These are phyloP conservation scores for Arbacia lixula DNA, from an alignment of 53 echinoderm and acorn worm genomes.

Conservation along the genomic window DNA sequence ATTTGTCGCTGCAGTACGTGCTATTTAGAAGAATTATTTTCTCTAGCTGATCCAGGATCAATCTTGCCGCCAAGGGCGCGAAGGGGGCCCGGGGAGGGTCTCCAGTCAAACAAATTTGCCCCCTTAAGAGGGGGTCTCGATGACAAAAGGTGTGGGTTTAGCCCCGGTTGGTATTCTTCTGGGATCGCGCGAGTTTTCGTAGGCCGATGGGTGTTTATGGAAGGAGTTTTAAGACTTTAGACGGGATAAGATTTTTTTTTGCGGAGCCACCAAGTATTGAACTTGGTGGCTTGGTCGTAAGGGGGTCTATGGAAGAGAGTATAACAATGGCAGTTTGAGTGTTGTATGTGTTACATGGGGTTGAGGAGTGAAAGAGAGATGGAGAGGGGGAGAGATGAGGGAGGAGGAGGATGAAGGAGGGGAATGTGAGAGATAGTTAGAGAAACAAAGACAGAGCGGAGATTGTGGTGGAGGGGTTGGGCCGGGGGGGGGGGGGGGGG, in stretches of 20 bases:
- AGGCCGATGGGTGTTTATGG: conserved; percentile 39
- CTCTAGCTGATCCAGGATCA: conserved; percentile 32
- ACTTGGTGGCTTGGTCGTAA: too few relatives aligned
- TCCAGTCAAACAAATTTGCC: conserved; percentile 35
- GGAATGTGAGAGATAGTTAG: neutral
- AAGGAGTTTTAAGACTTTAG: too few relatives aligned
- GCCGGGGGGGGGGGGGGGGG: neutral
- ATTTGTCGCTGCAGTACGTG: too few relatives aligned
- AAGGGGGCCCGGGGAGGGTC: conserved; percentile 11
- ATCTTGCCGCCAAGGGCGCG: conserved; percentile 18
- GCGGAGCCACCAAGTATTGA: too few relatives aligned
- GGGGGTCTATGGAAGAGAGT: too few relatives aligned
- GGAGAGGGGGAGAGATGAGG: too few relatives aligned
- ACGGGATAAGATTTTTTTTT: too few relatives aligned
- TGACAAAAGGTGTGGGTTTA: conserved; percentile 11
- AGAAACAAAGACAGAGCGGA: conserved; percentile 1
- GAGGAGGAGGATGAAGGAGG: neutral
- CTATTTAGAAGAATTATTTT: too few relatives aligned
- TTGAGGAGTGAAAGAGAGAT: neutral
- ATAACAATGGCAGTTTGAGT: neutral
- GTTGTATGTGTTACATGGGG: neutral
- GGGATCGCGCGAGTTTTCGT: conserved; percentile 18
- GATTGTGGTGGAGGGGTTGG: neutral
- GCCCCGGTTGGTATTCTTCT: conserved; percentile 19
- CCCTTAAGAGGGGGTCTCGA: conserved; percentile 28